Conservation (phyloP, 2,888 invertebrate genomes). For the Brassicogethes aeneus region DNA sequence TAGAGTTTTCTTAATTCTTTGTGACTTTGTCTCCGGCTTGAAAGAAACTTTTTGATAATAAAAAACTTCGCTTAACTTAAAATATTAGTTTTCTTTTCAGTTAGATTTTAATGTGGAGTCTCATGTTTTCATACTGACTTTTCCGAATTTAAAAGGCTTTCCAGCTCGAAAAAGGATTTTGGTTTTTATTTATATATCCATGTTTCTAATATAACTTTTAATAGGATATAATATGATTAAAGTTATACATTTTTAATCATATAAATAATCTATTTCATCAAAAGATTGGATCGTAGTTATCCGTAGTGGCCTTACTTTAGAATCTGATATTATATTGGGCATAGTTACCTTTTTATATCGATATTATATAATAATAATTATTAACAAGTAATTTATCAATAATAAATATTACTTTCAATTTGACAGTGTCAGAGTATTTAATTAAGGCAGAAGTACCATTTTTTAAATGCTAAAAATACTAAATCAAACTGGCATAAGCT, state of each 20-base stretch:
- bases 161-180: conserved; percentile 9
- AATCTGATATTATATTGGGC: too few relatives aligned
- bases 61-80: conserved; percentile 15
- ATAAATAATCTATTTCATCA: too few relatives aligned
- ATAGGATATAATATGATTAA: conserved; percentile 24
- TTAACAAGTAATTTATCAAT: too few relatives aligned
- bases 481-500: too few relatives aligned
- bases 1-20: conserved; percentile 13
- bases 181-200: conserved; percentile 20
- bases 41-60: conserved; percentile 14
- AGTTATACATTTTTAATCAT: conserved; percentile 24
- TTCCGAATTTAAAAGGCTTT: conserved; percentile 15
- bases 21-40: conserved; percentile 11
- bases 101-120: conserved; percentile 25
- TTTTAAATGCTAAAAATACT: too few relatives aligned
- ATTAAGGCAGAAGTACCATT: too few relatives aligned
- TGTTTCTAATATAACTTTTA: conserved; percentile 27
- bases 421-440: too few relatives aligned
- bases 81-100: conserved; percentile 27
- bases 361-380: too few relatives aligned
- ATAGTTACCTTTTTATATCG: too few relatives aligned
- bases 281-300: too few relatives aligned
- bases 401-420: too few relatives aligned
- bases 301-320: too few relatives aligned
- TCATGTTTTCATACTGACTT: conserved; percentile 19